phyloP scores from a whole-genome alignment of 1,140 invertebrate species.

The Nymphalis io region DNA sequence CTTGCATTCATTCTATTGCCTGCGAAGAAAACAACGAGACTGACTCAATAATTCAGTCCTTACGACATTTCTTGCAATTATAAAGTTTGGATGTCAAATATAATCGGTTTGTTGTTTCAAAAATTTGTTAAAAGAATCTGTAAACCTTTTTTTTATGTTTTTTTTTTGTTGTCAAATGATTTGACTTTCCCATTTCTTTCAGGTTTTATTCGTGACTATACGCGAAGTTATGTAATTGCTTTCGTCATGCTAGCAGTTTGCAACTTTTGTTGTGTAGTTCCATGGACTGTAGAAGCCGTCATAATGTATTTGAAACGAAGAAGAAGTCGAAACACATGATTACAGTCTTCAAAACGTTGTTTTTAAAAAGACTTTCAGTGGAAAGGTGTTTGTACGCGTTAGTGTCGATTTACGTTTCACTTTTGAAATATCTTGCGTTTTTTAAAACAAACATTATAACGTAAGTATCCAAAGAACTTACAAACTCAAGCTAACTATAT shows the following conservation, averaged over 20 bases:
- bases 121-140: too few species aligned
- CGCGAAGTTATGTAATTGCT: slow-evolving; percentile 67
- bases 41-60: background rate
- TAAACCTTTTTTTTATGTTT: too few species aligned
- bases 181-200: slow-evolving; percentile 24
- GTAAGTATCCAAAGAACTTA: background rate
- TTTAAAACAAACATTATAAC: background rate
- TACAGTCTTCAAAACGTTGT: background rate
- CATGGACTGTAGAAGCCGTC: slow-evolving; percentile 68
- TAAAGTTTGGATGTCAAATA: background rate
- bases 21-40: background rate
- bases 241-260: slow-evolving; percentile 70
- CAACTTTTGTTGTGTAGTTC: slow-evolving; percentile 69
- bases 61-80: background rate
- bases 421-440: background rate
- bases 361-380: slow-evolving; percentile 1
- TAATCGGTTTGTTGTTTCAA: background rate
- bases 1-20: slow-evolving; percentile 9
- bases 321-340: slow-evolving; percentile 17
- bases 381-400: background rate
- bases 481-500: background rate
- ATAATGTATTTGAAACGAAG: slow-evolving; percentile 47
- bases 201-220: slow-evolving; percentile 74
- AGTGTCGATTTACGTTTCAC: background rate
- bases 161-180: too few species aligned